Conservation (phyloP, 2,113 vertebrate species). For the Diadophis punctatus region DNA sequence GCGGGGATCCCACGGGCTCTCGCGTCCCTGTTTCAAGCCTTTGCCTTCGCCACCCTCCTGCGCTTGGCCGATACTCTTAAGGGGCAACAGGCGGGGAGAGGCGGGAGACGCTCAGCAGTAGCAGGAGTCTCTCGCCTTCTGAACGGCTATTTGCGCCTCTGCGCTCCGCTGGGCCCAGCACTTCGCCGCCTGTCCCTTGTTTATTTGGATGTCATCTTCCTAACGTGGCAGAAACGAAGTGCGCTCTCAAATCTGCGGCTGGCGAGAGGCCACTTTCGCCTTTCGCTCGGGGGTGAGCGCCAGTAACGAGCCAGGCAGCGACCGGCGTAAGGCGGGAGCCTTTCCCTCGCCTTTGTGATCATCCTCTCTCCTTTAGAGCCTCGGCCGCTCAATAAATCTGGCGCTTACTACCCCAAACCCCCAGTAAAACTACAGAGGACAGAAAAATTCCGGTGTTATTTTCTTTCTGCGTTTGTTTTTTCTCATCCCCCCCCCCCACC, state of each 20-base stretch:
- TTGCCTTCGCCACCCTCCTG: background rate
- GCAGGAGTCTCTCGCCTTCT: too few relatives aligned
- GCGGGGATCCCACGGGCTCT: background rate
- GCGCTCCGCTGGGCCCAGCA: slow-evolving; percentile 55
- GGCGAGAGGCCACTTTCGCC: background rate
- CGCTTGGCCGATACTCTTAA: too few relatives aligned
- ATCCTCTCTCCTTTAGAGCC: slow-evolving; percentile 69
- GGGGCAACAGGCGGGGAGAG: background rate
- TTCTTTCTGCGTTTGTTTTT: slow-evolving; percentile 66
- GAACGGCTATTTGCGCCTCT: too few relatives aligned
- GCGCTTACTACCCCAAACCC: slow-evolving; percentile 55
- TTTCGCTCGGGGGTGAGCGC: slow-evolving; percentile 49
- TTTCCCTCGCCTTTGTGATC: slow-evolving; percentile 73
- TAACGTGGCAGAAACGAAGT: slow-evolving; percentile 46
- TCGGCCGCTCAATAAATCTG: slow-evolving; percentile 65
- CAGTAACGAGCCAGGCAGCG: slow-evolving; percentile 67
- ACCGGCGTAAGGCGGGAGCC: slow-evolving; percentile 60
- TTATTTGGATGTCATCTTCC: slow-evolving; percentile 71
- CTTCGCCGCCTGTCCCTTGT: slow-evolving; percentile 48
- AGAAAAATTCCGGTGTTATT: slow-evolving; percentile 61
- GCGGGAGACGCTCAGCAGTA: background rate
- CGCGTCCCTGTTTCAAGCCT: background rate
- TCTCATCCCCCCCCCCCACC: slow-evolving; percentile 33
- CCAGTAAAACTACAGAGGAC: slow-evolving; percentile 67
- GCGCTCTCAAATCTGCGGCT: background rate